These are phyloP conservation scores for Callimorpha dominula DNA, from an alignment of 2,888 invertebrate genomes.

Conservation along the genomic window DNA sequence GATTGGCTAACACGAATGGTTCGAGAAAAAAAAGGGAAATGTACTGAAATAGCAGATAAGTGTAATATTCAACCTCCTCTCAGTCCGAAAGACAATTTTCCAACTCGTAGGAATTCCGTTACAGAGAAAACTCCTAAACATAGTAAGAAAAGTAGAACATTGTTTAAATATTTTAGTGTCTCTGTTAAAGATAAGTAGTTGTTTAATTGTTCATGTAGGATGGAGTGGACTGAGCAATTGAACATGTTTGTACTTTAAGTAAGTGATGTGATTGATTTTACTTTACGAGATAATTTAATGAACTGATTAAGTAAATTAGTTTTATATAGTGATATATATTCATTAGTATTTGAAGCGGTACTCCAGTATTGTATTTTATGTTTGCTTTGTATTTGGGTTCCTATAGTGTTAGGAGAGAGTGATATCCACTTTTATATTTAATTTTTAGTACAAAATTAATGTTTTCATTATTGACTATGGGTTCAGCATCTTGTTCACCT, in stretches of 20 bases:
- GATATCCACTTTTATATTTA: background rate
- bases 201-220: conserved; percentile 9
- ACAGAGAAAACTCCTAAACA: conserved; percentile 66
- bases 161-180: conserved; percentile 75
- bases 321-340: conserved; percentile 21
- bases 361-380: background rate
- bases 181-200: conserved; percentile 59
- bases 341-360: conserved; percentile 13
- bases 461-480: conserved; percentile 10
- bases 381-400: background rate
- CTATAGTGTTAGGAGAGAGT: background rate
- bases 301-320: background rate
- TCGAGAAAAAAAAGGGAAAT: conserved; percentile 56
- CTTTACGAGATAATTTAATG: conserved; percentile 7
- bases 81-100: conserved; percentile 67
- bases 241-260: conserved; percentile 23
- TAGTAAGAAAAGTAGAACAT: conserved; percentile 61
- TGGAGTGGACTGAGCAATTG: conserved; percentile 50
- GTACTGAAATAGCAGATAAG: conserved; percentile 32
- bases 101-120: conserved; percentile 62
- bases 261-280: conserved; percentile 14
- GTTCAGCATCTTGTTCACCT: background rate
- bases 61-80: conserved; percentile 45
- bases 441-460: conserved; percentile 1
- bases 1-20: conserved; percentile 89